Evolutionary conservation across 2,113 vertebrate genomes (phyloP), one percentile per base, ranked within the genome.

Genomic region (Corythornis cristatus): DNA sequence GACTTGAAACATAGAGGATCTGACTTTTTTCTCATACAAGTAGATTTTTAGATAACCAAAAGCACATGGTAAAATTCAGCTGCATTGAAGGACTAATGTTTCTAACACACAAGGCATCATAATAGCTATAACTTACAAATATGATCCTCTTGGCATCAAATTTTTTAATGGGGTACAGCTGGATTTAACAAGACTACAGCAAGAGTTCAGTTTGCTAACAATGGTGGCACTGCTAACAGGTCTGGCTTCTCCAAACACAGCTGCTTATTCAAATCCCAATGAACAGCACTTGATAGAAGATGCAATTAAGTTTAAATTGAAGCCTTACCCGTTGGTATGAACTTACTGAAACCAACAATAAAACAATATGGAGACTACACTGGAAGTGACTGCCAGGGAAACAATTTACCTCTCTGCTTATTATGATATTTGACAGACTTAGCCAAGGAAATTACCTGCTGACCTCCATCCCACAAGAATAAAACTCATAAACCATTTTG

Each of bases 391-490:
- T 53, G 54, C 53, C 61, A 88, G 68, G 66, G 73, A 94, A 94
- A 64, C n/a, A 75, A 33, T 50, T 60, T 54, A 53, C 40, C 93
- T 66, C 70, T 92, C 46, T 89, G 45, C 11, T 93, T 25, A 9
- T 92, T 42, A 20, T 31, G 35, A 65, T 67, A 93, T 91, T 70
- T 90, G 68, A 81, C 42, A 64, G 91, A 79, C 89, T 95, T 67
- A 90, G 71, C 62, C 70, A 93, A 88, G 80, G 65, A n/a, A 91
- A 88, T 86, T 82, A 45, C 43, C 43, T 45, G 7, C 43, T 45
- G 43, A 45, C 43, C 43, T 45, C 43, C 43, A 45, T 45, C 43
- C 43, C 43, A 45, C 43, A 45, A 45, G 43, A 45, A 45, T 45
- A 45, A 45, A 45, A 45, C 43, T 45, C 43, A 45, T 45, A 45